Evolutionary conservation across 2,888 invertebrate genomes (phyloP).

Genomic region (Lasiommata megera): DNA sequence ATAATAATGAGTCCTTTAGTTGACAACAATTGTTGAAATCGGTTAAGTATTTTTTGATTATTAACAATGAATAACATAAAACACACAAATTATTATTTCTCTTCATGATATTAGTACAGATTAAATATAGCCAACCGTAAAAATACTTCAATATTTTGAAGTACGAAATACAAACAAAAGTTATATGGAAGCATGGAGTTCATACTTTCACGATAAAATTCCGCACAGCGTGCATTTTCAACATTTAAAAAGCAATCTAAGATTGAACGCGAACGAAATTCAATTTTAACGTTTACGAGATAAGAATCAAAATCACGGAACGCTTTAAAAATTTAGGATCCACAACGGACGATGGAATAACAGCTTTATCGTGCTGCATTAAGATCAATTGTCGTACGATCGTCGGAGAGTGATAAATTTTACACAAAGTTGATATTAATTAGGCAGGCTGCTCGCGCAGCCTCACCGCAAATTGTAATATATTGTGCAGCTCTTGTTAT

Average conservation of each 20-base stretch:
- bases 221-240: constrained; percentile 41
- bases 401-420: constrained; percentile 49
- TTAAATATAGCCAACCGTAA: constrained; percentile 4
- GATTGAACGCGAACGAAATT: background rate
- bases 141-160: constrained; percentile 23
- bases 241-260: constrained; percentile 36
- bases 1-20: too few relatives aligned
- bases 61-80: too few relatives aligned
- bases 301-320: constrained; percentile 21
- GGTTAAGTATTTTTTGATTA: too few relatives aligned
- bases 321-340: constrained; percentile 9
- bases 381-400: constrained; percentile 43
- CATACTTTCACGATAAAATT: constrained; percentile 40
- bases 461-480: constrained; percentile 49
- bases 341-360: constrained; percentile 12
- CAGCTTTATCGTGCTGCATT: constrained; percentile 27
- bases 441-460: constrained; percentile 51
- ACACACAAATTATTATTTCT: too few relatives aligned
- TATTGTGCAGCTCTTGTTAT: constrained; percentile 38
- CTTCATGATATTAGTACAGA: too few relatives aligned
- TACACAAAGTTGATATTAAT: constrained; percentile 75
- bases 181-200: constrained; percentile 19
- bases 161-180: constrained; percentile 26
- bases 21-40: too few relatives aligned
- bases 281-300: constrained; percentile 12